Conservation (phyloP, 2,113 vertebrate genomes). For the Calonectris borealis region DNA sequence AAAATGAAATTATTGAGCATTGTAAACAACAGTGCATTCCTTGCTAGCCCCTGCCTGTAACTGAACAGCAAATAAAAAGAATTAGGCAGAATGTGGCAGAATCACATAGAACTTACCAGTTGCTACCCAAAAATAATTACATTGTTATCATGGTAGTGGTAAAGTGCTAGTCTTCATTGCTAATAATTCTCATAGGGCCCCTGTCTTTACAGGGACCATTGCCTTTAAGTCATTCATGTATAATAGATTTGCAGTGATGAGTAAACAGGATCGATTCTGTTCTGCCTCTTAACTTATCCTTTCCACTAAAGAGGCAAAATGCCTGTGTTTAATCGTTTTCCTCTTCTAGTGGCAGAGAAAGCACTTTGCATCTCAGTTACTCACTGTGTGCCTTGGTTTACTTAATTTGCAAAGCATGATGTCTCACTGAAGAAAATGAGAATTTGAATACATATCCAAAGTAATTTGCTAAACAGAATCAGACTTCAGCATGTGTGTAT, state of each 20-base stretch:
- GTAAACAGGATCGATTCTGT: not conserved
- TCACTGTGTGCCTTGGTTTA: not conserved
- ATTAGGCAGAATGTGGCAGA: not conserved
- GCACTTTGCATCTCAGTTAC: not conserved
- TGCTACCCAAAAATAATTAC: not conserved
- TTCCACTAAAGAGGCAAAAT: not conserved
- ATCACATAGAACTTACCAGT: not conserved
- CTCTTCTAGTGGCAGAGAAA: not conserved
- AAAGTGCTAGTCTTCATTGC: not conserved
- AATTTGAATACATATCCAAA: not conserved
- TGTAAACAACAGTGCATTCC: not conserved
- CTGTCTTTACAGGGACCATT: not conserved
- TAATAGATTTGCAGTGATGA: not conserved
- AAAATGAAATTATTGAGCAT: not conserved
- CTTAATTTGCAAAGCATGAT: not conserved
- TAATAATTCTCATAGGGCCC: not conserved
- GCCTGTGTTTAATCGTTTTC: not conserved
- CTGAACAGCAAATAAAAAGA: not conserved
- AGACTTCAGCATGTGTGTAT: not conserved
- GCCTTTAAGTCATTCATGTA: not conserved
- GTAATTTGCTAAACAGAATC: not conserved
- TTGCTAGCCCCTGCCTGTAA: not conserved
- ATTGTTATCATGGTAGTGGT: not conserved
- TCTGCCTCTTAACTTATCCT: not conserved
- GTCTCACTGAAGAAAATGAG: not conserved